phyloP scores from a whole-genome alignment of 2,113 vertebrate species.

The Myotis davidii region DNA sequence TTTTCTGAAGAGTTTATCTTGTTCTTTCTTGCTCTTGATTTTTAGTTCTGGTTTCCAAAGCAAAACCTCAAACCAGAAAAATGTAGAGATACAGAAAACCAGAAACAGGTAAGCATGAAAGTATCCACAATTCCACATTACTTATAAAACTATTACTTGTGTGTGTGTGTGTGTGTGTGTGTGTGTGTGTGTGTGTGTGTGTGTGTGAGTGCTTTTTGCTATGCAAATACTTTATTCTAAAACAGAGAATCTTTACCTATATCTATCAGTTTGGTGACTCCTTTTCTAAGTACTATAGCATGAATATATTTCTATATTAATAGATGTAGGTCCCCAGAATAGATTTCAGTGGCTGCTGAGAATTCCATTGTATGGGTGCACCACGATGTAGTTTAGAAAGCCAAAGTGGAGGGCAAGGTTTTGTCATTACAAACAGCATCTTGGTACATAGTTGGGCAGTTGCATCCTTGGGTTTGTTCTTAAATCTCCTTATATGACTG shows the following conservation, averaged over 20 bases:
- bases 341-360: background rate
- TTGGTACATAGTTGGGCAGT: background rate
- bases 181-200: no score
- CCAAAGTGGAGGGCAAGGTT: background rate
- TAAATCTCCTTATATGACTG: background rate
- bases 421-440: background rate
- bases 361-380: background rate
- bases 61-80: slow-evolving; percentile 42
- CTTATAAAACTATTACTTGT: background rate
- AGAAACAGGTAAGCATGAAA: background rate
- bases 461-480: background rate
- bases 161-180: no score
- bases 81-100: background rate
- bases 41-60: slow-evolving; percentile 26
- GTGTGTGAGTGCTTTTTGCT: background rate
- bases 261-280: background rate
- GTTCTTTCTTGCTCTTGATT: background rate
- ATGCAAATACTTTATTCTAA: background rate
- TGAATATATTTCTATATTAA: background rate
- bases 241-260: background rate
- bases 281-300: background rate
- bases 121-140: background rate
- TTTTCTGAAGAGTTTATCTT: background rate
- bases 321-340: background rate
- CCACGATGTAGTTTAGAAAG: background rate